phyloP scores from a whole-genome alignment of 2,888 invertebrate species.

The Dusona sp. region DNA sequence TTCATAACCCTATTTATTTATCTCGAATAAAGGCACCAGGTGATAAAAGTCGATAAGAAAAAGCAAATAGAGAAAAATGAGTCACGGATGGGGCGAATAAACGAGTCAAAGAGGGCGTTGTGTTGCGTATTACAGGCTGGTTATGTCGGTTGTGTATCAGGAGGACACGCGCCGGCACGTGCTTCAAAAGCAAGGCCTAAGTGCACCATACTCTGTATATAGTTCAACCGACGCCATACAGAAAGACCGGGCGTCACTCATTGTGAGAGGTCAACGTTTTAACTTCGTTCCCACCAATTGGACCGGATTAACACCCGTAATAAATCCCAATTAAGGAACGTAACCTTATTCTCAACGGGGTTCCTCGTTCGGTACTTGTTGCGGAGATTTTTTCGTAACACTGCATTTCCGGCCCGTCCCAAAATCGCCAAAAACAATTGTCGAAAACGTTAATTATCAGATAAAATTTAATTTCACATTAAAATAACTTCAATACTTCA shows the following conservation, averaged over 20 bases:
- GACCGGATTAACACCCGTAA: conserved; percentile 80
- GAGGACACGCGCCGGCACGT: conserved; percentile 74
- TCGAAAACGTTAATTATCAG: background rate
- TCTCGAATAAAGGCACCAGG: conserved; percentile 3
- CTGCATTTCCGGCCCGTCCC: background rate
- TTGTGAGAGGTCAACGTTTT: conserved; percentile 81
- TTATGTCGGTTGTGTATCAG: conserved; percentile 23
- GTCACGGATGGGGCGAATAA: conserved; percentile 5
- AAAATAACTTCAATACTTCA: background rate
- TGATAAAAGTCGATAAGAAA: conserved; percentile 39
- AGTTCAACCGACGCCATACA: conserved; percentile 27
- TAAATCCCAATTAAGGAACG: conserved; percentile 81
- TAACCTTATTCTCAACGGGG: conserved; percentile 44
- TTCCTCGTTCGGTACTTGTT: background rate
- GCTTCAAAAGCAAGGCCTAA: conserved; percentile 58
- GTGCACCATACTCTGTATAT: background rate
- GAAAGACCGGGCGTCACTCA: conserved; percentile 73
- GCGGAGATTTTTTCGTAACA: conserved; percentile 45
- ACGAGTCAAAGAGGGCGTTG: conserved; percentile 28
- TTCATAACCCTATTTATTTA: conserved; percentile 22
- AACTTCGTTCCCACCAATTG: conserved; percentile 82
- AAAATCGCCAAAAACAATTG: background rate
- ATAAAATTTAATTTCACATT: background rate
- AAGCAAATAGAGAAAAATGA: conserved; percentile 19
- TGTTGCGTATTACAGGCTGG: background rate